phyloP scores from a whole-genome alignment of 2,113 vertebrate genomes.

The Okapia johnstoni region DNA sequence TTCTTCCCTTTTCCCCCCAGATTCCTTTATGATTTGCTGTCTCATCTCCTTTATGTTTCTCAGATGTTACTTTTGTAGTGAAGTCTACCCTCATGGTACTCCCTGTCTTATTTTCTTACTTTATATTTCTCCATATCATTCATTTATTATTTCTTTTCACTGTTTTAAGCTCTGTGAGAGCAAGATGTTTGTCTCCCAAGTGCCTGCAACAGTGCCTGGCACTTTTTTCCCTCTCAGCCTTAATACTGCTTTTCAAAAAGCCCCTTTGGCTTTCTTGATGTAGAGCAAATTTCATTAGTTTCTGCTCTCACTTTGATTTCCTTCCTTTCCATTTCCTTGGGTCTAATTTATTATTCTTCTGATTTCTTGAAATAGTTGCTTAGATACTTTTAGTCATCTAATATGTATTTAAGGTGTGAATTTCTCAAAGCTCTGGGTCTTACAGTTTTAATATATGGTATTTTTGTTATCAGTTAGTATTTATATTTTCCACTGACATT shows the following conservation, averaged over 20 bases:
- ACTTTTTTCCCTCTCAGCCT: not conserved
- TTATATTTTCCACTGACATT: constrained; percentile 4
- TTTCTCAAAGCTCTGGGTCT: not conserved
- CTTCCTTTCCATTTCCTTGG: not conserved
- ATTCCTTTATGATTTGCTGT: not conserved
- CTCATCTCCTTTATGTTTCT: not conserved
- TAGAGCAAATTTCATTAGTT: not conserved
- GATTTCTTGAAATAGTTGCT: not conserved
- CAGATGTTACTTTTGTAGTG: not conserved
- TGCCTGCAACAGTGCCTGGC: not conserved
- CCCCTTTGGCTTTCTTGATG: not conserved
- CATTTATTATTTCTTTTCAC: not conserved
- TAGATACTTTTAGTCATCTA: not conserved
- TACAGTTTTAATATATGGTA: not conserved
- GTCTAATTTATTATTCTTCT: not conserved
- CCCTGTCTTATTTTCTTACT: not conserved
- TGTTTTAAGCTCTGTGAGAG: not conserved
- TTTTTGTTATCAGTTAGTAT: not conserved
- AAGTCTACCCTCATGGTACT: not conserved
- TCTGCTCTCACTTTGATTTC: not conserved
- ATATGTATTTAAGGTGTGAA: not conserved
- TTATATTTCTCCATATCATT: not conserved
- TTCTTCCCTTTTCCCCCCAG: not conserved
- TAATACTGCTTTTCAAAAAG: not conserved
- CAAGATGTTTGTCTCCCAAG: not conserved